A percentile compares a stretch with the other conserved stretches of the same genome.
Evolutionary conservation across 2,797 vertebrate genomes (phyloP).

Genomic region (Lerista edwardsae): DNA sequence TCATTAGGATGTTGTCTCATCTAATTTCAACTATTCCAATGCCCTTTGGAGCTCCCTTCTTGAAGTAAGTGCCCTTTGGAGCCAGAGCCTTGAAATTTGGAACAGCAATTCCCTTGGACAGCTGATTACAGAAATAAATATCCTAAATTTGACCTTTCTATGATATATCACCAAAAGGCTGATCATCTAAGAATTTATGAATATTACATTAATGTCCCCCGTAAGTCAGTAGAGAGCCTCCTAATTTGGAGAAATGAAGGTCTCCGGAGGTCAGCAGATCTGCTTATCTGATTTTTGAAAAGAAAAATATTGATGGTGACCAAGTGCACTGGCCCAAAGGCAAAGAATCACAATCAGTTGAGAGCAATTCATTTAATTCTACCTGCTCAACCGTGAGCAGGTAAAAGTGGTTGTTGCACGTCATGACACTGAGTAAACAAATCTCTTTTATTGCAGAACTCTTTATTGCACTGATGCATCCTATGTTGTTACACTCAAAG

Average conservation of each 20-base stretch:
- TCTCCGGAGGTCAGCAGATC: conserved; percentile 51
- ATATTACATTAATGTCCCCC: conserved; percentile 61
- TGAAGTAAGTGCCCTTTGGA: conserved; percentile 69
- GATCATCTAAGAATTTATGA: conserved; percentile 57
- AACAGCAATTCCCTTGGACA: conserved; percentile 55
- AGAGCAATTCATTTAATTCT: conserved; percentile 21
- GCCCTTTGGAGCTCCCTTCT: conserved; percentile 65
- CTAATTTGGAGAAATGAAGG: conserved; percentile 27
- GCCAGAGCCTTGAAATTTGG: conserved; percentile 40
- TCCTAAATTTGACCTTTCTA: conserved; percentile 60
- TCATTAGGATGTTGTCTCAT: conserved; percentile 64
- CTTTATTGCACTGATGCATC: not conserved
- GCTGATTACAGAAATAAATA: conserved; percentile 62
- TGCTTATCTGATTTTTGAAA: conserved; percentile 48
- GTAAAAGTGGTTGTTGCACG: not conserved
- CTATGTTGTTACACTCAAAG: not conserved
- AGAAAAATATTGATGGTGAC: not conserved
- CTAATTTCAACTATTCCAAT: conserved; percentile 62
- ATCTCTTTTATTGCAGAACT: not conserved
- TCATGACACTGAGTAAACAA: not conserved
- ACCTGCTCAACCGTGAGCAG: not conserved
- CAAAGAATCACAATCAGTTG: not conserved
- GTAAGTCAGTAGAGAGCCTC: not conserved
- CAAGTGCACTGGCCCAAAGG: not conserved
- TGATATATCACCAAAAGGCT: conserved; percentile 62